These are phyloP conservation scores for Zaprionus gabonicus DNA, from an alignment of 1,140 invertebrate genomes.

Conservation along the genomic window DNA sequence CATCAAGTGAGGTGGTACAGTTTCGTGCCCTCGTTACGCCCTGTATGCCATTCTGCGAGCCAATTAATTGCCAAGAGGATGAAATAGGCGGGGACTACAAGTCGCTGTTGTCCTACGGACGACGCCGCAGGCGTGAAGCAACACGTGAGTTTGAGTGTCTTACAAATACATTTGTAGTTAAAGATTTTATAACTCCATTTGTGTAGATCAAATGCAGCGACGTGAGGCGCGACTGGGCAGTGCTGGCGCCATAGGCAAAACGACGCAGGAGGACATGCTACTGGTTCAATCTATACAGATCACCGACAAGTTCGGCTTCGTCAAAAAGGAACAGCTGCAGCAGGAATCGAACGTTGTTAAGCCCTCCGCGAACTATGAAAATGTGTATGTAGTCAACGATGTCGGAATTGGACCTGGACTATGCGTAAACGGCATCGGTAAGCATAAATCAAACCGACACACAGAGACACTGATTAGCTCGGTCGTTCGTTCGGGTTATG, in stretches of 20 bases:
- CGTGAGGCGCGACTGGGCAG: constrained; percentile 30
- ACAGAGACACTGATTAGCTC: not conserved
- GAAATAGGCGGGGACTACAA: constrained; percentile 92
- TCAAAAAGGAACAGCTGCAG: constrained; percentile 84
- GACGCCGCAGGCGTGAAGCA: constrained; percentile 67
- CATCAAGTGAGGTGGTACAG: constrained; percentile 96
- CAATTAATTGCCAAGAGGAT: constrained; percentile 93
- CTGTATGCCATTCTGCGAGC: constrained; percentile 95
- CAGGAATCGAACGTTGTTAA: constrained; percentile 41
- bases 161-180: not conserved
- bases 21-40: constrained; percentile 97
- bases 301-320: constrained; percentile 95
- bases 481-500: not conserved
- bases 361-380: constrained; percentile 77
- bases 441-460: constrained; percentile 25
- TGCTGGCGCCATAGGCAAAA: constrained; percentile 4
- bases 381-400: constrained; percentile 86
- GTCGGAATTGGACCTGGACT: constrained; percentile 85
- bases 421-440: constrained; percentile 88
- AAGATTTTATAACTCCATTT: not conserved
- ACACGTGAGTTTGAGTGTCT: constrained; percentile 41
- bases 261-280: constrained; percentile 89
- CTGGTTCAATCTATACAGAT: constrained; percentile 96
- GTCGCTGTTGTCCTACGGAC: constrained; percentile 91
- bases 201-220: constrained; percentile 3